Evolutionary conservation across 2,113 vertebrate genomes (phyloP), one percentile per base, ranked within the genome.

Genomic region (Calypte anna): DNA sequence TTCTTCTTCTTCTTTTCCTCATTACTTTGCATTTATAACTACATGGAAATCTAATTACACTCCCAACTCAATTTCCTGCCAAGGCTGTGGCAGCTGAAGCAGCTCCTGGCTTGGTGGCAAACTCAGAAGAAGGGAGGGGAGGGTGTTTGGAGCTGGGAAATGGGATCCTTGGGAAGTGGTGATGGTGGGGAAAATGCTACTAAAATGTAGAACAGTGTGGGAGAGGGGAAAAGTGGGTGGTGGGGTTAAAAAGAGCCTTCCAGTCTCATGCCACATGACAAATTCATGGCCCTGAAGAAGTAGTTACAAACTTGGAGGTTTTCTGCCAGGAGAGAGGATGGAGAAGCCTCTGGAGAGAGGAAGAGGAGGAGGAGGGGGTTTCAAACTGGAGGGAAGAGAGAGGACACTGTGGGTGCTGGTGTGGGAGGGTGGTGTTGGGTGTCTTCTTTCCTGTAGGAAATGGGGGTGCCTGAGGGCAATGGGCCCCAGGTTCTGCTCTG

Each of bases 1-100:
- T 28, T 8, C 6, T 13, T n/a, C 57, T 59, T 8, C 73, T 7
- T 64, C 19, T 9, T 88, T 75, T 55, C 61, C 25, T 70, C 77
- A 30, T 54, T 87, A 16, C 76, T 62, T 69, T 36, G 31, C 59
- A 23, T 94, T 94, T 94, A 51, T 87, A 91, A 95, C 80, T 46
- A 59, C 46, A 1, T 5, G 55, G 66, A 87, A 94, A 94, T 91
- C 50, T 24, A 91, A 86, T 91, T 54, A 51, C 0, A 11, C 43
- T 87, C 72, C 33, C 30, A 72, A 46, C 57, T 82, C 51, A 1
- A 3, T 92, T 91, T 79, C 74, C 74, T 96, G 92, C 93, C 80
- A 40, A 28, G 81, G 43, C 70, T n/a, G 31, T 62, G 80, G 80
- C 77, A 69, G 91, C 28, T 15, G 2, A 66, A 94, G 63, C 55